Base-by-base conservation (phyloP, 1,140 invertebrate genomes). In the Eurosta solidaginis region DNA sequence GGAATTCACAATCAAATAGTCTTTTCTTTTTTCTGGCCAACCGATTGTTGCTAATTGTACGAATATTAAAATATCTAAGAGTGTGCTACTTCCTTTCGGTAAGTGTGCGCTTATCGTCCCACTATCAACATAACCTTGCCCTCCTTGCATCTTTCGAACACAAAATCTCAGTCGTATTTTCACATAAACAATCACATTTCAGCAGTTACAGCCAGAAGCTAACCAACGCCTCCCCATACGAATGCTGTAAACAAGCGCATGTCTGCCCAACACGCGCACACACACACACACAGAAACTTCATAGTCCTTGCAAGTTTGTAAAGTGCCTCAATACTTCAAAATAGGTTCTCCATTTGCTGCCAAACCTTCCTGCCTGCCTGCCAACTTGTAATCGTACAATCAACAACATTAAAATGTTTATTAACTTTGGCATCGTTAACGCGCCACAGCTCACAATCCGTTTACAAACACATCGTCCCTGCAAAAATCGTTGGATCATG, bases 391-490 rank as follows among this genome's bases (percentile, higher is more conserved):
- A 68, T 68, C 59, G 27, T n/a, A 68, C 59, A 40, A 68, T 68
- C 59, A 68, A 36, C 59, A 68, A 40, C 59, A 68, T 68, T 68
- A 68, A 68, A 68, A 68, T 68, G 59, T 68, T 68, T 68, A 68
- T 68, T 68, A 68, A 68, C 59, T 68, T 68, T 68, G 59, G 59
- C 59, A 68, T 68, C 59, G 59, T 68, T 68, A 68, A 68, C 59
- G 59, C 59, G 59, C n/a, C 59, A 17, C 52, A 17, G 52, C 14
- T 25, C 52, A 29, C 52, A 59, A 59, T 59, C 52, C 52, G 59
- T 36, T 40, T 27, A 6, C 59, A 40, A 22, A 22, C 59, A 68
- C 59, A 68, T 27, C 14, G 29, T 33, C n/a, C n/a, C n/a, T n/a
- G n/a, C n/a, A n/a, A n/a, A n/a, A n/a, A n/a, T n/a, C n/a, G n/a